phyloP scores from a whole-genome alignment of 2,888 invertebrate genomes.

The Eumacrocentrus americanus region DNA sequence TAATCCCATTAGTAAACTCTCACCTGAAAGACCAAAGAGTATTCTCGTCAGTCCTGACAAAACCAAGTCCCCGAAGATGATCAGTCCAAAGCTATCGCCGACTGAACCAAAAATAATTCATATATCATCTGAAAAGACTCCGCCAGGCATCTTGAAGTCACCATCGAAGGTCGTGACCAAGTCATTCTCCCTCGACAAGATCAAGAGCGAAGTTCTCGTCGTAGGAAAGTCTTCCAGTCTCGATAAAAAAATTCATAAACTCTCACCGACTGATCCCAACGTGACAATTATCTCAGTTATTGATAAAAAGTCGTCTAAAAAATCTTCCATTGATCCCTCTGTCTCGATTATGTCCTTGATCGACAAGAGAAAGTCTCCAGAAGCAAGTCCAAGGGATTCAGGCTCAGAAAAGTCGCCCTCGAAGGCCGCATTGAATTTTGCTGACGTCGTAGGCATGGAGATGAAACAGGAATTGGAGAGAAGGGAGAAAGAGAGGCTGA shows the following conservation, averaged over 20 bases:
- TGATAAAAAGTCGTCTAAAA: conserved; percentile 47
- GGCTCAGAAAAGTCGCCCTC: conserved; percentile 41
- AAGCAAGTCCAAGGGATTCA: conserved; percentile 38
- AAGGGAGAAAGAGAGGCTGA: conserved; percentile 47
- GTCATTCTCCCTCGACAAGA: conserved; percentile 49
- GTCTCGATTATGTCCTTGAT: conserved; percentile 52
- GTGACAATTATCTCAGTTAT: conserved; percentile 48
- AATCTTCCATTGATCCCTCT: conserved; percentile 50
- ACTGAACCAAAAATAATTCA: conserved; percentile 43
- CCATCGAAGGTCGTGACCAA: conserved; percentile 41
- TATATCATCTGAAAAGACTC: conserved; percentile 46
- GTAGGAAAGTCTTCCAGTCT: conserved; percentile 46
- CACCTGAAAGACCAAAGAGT: conserved; percentile 62
- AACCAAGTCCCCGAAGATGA: conserved; percentile 50
- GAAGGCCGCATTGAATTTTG: conserved; percentile 47
- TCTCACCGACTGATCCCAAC: conserved; percentile 48
- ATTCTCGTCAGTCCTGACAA: conserved; percentile 47
- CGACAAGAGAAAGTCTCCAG: conserved; percentile 51
- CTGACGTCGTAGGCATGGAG: conserved; percentile 53
- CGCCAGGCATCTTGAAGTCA: conserved; percentile 42
- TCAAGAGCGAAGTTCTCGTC: conserved; percentile 37
- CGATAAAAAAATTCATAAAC: conserved; percentile 50
- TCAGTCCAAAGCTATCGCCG: conserved; percentile 53
- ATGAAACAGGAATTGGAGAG: conserved; percentile 53
- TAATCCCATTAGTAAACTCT: conserved; percentile 36